Conservation (phyloP, 2,113 vertebrate genomes). For the Malurus alboscapulatus region DNA sequence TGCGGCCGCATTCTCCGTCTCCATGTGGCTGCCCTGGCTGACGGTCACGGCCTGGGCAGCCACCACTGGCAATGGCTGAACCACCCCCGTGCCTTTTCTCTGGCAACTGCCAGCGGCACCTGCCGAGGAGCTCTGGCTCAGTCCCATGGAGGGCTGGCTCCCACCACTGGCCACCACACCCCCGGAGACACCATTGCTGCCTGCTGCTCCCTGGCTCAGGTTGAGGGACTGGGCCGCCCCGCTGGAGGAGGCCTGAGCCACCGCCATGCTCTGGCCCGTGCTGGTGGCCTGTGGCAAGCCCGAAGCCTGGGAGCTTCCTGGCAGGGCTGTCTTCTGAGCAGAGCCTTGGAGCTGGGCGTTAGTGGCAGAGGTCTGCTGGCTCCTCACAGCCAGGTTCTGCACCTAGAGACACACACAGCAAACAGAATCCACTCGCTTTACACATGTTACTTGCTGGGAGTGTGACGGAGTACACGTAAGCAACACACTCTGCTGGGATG, state of each 20-base stretch:
- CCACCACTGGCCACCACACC: slow-evolving; percentile 64
- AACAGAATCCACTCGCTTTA: background rate
- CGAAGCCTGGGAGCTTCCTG: slow-evolving; percentile 70
- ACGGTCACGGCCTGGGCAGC: slow-evolving; percentile 76
- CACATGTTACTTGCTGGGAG: accelerated
- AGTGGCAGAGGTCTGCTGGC: slow-evolving; percentile 73
- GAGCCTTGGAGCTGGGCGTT: slow-evolving; percentile 71
- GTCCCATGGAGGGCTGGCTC: slow-evolving; percentile 54
- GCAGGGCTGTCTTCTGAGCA: slow-evolving; percentile 71
- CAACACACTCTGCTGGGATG: background rate
- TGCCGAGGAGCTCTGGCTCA: slow-evolving; percentile 60
- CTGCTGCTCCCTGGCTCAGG: slow-evolving; percentile 71
- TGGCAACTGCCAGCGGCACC: slow-evolving; percentile 60
- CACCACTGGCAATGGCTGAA: slow-evolving; percentile 70
- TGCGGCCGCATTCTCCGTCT: slow-evolving; percentile 66
- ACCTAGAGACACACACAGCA: slow-evolving; percentile 67
- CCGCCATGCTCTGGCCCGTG: slow-evolving; percentile 65
- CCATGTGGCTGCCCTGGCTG: slow-evolving; percentile 81
- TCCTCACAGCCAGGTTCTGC: slow-evolving; percentile 81
- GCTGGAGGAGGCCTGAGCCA: slow-evolving; percentile 70
- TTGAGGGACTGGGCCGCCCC: slow-evolving; percentile 74
- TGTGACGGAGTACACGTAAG: background rate
- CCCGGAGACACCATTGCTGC: slow-evolving; percentile 67
- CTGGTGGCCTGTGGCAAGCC: slow-evolving; percentile 67
- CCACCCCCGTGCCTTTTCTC: slow-evolving; percentile 78